Evolutionary conservation across 35 echinoderm and acorn worm genomes (phyloP), one percentile per base, ranked within the genome.

Genomic region (Stichopus chloronotus): DNA sequence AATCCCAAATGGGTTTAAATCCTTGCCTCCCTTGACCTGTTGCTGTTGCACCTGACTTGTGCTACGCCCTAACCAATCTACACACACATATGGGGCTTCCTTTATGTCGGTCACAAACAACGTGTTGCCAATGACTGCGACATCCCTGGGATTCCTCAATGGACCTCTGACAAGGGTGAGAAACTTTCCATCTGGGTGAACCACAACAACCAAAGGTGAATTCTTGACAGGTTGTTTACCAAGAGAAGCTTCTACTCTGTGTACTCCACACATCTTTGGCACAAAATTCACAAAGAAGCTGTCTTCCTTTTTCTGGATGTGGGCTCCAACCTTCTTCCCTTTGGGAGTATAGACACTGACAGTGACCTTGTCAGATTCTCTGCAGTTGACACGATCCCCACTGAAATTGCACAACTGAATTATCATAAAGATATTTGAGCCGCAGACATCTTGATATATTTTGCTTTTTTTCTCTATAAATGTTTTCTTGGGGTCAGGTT

Each of bases 211-310:
- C 12, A 89, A 72, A 14, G 87, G 87, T 5, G 87, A 89, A 52
- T 61, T 61, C 24, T 89, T 89, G 23, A 89, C 25, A 89, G 21
- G 58, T 23, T 89, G 22, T 52, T 71, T 89, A 10, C 21, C 87
- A 58, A 89, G 59, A 9, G 71, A 19, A 63, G 23, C 25, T 72
- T 89, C 87, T 24, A 89, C 61, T 71, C 24, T 89, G 23, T 89
- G 52, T 22, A 89, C 87, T 54, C 87, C 87, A 89, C 87, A 89
- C 87, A 89, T 89, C 25, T 71, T 89, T 17, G 87, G 87, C 21
- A 89, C 87, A 72, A 89, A 89, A 72, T 61, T 89, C 21, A 89
- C 60, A 59, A 89, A 19, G 52, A 63, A 60, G 59, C 52, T 52
- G 19, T 61, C 61, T 63, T 71, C 65, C 20, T 89, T 72, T 72